Evolutionary conservation across 2,888 invertebrate genomes (phyloP).

Genomic region (Chorisops tibialis): DNA sequence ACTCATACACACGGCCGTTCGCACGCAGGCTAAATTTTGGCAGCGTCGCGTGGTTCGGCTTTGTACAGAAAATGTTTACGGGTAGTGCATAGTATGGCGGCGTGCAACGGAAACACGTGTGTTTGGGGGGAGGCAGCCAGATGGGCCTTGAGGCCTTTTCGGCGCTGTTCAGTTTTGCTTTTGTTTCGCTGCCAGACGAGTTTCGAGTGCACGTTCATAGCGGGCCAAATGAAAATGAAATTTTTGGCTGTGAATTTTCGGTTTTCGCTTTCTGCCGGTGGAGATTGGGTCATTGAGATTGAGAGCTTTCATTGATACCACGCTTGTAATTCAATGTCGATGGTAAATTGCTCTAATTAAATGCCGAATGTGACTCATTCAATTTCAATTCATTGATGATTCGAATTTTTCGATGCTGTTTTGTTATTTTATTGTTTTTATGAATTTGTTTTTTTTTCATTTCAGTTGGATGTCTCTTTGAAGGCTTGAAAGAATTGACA

Average conservation of each 20-base stretch:
- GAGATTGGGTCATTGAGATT: conserved; percentile 15
- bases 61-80: too few relatives aligned
- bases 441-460: too few relatives aligned
- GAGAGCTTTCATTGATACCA: conserved; percentile 6
- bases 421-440: too few relatives aligned
- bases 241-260: conserved; percentile 16
- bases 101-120: conserved; percentile 6
- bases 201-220: conserved; percentile 2
- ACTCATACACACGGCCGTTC: conserved; percentile 7
- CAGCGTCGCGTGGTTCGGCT: conserved; percentile 25
- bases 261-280: conserved; percentile 19
- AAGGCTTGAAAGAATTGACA: too few relatives aligned
- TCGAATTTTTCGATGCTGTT: too few relatives aligned
- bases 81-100: not conserved
- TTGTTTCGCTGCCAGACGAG: not conserved
- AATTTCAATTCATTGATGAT: too few relatives aligned
- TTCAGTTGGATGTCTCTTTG: too few relatives aligned
- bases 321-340: too few relatives aligned
- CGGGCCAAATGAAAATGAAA: conserved; percentile 22
- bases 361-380: too few relatives aligned
- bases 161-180: conserved; percentile 7
- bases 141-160: conserved; percentile 19
- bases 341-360: too few relatives aligned
- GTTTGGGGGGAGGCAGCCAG: conserved; percentile 9
- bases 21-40: conserved; percentile 23